Evolutionary conservation across 2,888 invertebrate species (phyloP).

Genomic region (Augiades crinisus): DNA sequence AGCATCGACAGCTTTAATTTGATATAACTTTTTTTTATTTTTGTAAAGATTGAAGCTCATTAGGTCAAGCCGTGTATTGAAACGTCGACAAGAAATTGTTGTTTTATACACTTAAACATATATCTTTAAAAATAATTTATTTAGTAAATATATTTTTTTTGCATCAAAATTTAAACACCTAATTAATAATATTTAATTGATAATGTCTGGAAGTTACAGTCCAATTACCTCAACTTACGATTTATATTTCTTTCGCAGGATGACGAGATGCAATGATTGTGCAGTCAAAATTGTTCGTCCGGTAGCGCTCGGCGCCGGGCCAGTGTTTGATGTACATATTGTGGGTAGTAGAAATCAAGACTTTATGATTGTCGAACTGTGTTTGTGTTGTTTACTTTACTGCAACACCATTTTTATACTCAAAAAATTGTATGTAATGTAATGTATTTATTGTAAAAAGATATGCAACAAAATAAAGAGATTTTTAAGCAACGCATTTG

Average conservation of each 20-base stretch:
- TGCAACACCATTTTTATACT: slow-evolving; percentile 75
- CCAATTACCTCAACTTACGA: too few species aligned
- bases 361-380: slow-evolving; percentile 57
- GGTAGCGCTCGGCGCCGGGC: slow-evolving; percentile 50
- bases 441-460: slow-evolving; percentile 77
- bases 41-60: too few species aligned
- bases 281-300: slow-evolving; percentile 60
- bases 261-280: slow-evolving; percentile 55
- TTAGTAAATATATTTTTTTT: too few species aligned
- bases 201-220: too few species aligned
- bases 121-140: too few species aligned
- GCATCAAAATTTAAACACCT: too few species aligned
- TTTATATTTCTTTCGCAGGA: slow-evolving; percentile 45
- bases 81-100: too few species aligned
- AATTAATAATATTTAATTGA: too few species aligned
- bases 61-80: too few species aligned
- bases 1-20: too few species aligned
- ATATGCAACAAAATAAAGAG: slow-evolving; percentile 74
- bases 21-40: too few species aligned
- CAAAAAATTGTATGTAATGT: slow-evolving; percentile 43
- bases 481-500: slow-evolving; percentile 78
- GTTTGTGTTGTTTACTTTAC: slow-evolving; percentile 69
- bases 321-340: slow-evolving; percentile 57
- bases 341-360: slow-evolving; percentile 60
- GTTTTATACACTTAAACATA: too few species aligned